A percentile compares a stretch with the other conserved stretches of the same genome.
phyloP scores from a whole-genome alignment of 2,888 invertebrate species.

The Zeuzera pyrina region DNA sequence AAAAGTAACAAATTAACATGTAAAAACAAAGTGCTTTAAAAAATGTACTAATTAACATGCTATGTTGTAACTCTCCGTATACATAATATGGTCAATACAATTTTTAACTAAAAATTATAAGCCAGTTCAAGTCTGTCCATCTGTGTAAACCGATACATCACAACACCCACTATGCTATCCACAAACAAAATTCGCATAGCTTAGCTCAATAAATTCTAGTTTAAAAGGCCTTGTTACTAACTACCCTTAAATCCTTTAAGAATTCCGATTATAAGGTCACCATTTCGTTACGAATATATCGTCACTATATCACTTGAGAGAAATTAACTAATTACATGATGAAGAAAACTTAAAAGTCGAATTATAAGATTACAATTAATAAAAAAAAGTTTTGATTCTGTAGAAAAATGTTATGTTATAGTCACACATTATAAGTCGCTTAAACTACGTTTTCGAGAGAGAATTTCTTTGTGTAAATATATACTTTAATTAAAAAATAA shows the following conservation, averaged over 20 bases:
- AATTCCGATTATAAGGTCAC: constrained; percentile 68
- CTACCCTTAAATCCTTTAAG: constrained; percentile 67
- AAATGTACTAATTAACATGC: too few relatives aligned
- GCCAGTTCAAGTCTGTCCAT: too few relatives aligned
- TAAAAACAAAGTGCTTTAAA: too few relatives aligned
- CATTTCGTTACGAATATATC: constrained; percentile 61
- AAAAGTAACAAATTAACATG: too few relatives aligned
- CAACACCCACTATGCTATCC: constrained; percentile 46
- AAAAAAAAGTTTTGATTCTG: constrained; percentile 43
- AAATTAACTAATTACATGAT: constrained; percentile 54
- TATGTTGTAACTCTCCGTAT: too few relatives aligned
- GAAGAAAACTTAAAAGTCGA: constrained; percentile 21
- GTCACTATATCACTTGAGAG: constrained; percentile 65
- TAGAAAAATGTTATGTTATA: constrained; percentile 63
- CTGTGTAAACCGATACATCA: constrained; percentile 36
- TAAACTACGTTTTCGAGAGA: constrained; percentile 52
- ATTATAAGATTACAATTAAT: constrained; percentile 34
- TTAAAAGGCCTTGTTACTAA: constrained; percentile 65
- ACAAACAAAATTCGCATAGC: constrained; percentile 44
- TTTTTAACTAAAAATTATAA: too few relatives aligned
- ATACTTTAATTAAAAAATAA: too few relatives aligned
- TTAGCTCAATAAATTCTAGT: constrained; percentile 52
- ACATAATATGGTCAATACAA: too few relatives aligned
- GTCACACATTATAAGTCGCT: constrained; percentile 59
- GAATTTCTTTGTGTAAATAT: constrained; percentile 23